Base-by-base conservation (phyloP, 2,888 invertebrate species). In the Dryobota labecula region DNA sequence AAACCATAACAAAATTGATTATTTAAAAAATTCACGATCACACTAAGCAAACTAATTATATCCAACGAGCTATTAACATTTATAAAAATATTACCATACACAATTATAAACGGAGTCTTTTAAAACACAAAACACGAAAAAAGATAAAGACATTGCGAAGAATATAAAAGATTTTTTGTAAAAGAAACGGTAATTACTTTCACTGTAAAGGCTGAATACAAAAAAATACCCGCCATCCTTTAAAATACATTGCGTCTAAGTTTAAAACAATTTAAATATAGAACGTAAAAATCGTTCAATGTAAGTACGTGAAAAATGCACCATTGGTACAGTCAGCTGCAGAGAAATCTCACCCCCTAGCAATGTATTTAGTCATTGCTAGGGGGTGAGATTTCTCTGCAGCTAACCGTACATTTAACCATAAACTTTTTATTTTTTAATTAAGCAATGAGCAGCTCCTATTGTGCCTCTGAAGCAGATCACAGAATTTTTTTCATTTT, bases 181-280 rank as follows among this genome's bases (percentile, higher is more conserved):
- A 79, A 36, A 62, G 27, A 70, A 69, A 64, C 72, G 27, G 73
- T 80, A 36, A 58, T 45, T 51, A 80, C 80, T 80, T 73, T 73
- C 73, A 62, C 77, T 73, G 27, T 33, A 11, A 8, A 2, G 33
- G 27, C 15, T 24, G 41, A 8, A 33, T 45, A 41, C 24, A 45
- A 70, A 33, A 70, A 27, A 18, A 56, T 13, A 33, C 18, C 33
- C 2, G 11, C n/a, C 38, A 30, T 30, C 2, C 0, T 53, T n/a
- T 9, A 18, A 47, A 63, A 51, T 36, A 41, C 54, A 66, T 76
- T 54, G 30, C 24, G 49, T 9, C 2, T 56, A 27, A 18, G 11
- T 27, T n/a, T 9, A 38, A 27, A 56, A 49, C 5, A 24, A 6
- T 13, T 38, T n/a, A 33, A 61, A 33, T 8, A 24, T 33, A 49